These are phyloP conservation scores for Silurus meridionalis DNA, from an alignment of 2,113 vertebrate species.

Conservation along the genomic window DNA sequence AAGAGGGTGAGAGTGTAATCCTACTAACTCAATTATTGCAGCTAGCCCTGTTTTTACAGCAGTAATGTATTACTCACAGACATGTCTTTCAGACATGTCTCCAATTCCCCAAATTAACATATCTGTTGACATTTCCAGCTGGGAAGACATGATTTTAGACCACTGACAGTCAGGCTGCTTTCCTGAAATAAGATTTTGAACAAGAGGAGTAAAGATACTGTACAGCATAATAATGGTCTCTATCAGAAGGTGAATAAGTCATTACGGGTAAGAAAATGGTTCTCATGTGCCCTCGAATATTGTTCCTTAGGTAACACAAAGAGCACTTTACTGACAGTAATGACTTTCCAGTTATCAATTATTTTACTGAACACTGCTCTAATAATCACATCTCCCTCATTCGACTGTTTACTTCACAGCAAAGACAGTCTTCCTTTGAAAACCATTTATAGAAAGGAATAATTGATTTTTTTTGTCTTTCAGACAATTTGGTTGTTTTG, in stretches of 20 bases:
- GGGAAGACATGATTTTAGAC: not conserved
- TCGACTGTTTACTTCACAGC: not conserved
- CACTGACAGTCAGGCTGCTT: not conserved
- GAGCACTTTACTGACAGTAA: conserved; percentile 19
- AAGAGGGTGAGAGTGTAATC: not conserved
- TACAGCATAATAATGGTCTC: conserved; percentile 9
- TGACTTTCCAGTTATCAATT: conserved; percentile 32
- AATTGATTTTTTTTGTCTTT: not conserved
- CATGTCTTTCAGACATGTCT: not conserved
- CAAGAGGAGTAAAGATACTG: conserved; percentile 5
- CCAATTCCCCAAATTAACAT: conserved; percentile 3
- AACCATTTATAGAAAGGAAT: not conserved
- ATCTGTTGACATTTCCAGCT: conserved; percentile 23
- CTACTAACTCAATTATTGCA: not conserved
- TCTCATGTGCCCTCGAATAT: not conserved
- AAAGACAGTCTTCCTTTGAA: not conserved
- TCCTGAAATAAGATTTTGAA: conserved; percentile 1
- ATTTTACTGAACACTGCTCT: conserved; percentile 12
- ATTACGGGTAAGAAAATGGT: conserved; percentile 35
- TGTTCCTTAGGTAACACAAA: conserved; percentile 7
- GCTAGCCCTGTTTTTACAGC: not conserved
- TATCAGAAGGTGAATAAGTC: conserved; percentile 27
- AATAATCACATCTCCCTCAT: conserved; percentile 16
- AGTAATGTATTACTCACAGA: not conserved
- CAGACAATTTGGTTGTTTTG: not conserved